Conservation (phyloP, 1,140 invertebrate genomes). For the Macrobrachium nipponense region DNA sequence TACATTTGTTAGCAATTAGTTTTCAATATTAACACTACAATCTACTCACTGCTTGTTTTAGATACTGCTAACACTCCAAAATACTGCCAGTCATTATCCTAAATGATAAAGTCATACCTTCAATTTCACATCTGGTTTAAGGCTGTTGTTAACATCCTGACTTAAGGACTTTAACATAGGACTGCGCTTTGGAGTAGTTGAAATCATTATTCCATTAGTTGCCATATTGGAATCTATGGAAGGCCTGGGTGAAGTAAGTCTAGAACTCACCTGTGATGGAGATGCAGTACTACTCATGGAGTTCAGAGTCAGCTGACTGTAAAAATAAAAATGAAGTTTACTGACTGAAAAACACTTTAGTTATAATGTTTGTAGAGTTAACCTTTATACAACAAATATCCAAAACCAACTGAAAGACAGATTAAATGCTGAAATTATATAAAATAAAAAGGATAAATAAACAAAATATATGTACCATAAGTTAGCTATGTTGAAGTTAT, state of each 20-base stretch:
- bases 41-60: constrained; percentile 13
- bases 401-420: too few relatives aligned
- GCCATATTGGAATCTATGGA: neutral
- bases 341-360: too few relatives aligned
- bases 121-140: constrained; percentile 5
- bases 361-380: too few relatives aligned
- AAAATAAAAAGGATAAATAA: too few relatives aligned
- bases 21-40: neutral
- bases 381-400: too few relatives aligned
- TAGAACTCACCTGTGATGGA: constrained; percentile 44
- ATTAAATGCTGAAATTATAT: too few relatives aligned
- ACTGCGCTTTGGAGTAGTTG: constrained; percentile 40
- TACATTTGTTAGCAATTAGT: constrained; percentile 5
- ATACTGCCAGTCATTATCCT: constrained; percentile 16
- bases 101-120: constrained; percentile 33
- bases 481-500: too few relatives aligned
- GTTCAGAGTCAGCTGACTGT: constrained; percentile 42
- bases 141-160: constrained; percentile 32
- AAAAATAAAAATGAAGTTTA: neutral
- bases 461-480: too few relatives aligned
- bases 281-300: constrained; percentile 23
- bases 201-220: constrained; percentile 8
- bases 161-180: constrained; percentile 52
- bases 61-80: constrained; percentile 17
- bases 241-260: constrained; percentile 17